Conservation (phyloP, 2,888 invertebrate genomes). For the Platycnemis pennipes region DNA sequence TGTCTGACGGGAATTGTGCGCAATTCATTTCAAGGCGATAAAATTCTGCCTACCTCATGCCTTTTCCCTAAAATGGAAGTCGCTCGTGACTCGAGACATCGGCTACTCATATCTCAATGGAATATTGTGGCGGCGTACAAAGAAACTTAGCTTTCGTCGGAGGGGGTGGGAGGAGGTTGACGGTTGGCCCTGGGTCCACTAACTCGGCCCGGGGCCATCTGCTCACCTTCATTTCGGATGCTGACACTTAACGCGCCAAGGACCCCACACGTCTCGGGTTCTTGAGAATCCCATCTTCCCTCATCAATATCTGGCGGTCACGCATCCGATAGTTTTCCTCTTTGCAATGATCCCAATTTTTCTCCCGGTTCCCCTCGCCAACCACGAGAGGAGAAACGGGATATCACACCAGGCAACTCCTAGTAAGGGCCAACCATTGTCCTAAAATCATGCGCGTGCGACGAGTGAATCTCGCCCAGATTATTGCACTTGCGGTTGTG, state of each 20-base stretch:
- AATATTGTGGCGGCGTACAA: not conserved
- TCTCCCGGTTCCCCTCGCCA: too few species aligned
- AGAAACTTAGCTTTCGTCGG: not conserved
- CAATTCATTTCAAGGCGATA: not conserved
- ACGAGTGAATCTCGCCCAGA: too few species aligned
- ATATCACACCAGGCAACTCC: too few species aligned
- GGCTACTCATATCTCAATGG: not conserved
- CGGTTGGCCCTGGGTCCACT: not conserved
- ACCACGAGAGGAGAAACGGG: too few species aligned
- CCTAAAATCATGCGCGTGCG: not conserved
- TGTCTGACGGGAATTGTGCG: not conserved
- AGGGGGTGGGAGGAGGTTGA: not conserved
- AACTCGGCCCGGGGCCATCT: not conserved
- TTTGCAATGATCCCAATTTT: too few species aligned
- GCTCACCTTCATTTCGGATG: not conserved
- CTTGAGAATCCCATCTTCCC: not conserved
- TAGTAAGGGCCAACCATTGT: not conserved
- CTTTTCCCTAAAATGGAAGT: conserved; percentile 4
- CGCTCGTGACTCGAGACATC: not conserved
- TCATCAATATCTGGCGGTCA: not conserved
- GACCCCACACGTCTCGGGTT: not conserved
- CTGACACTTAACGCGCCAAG: not conserved
- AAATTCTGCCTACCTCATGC: not conserved
- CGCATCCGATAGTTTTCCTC: too few species aligned
- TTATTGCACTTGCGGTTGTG: too few species aligned